Evolutionary conservation across 1,140 invertebrate species (phyloP).

Genomic region (Hylaeus volcanicus): DNA sequence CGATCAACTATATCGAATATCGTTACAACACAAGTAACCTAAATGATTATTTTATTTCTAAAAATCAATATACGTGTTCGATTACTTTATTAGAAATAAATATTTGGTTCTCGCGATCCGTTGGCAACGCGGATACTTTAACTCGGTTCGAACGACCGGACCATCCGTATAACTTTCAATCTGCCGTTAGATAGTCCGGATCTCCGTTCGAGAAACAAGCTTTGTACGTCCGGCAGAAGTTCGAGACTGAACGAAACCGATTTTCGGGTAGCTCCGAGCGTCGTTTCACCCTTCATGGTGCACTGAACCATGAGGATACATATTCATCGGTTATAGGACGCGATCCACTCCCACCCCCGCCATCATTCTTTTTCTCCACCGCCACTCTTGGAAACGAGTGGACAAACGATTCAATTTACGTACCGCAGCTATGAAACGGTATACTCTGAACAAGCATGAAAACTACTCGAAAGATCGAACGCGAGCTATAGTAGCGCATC

Average conservation of each 20-base stretch:
- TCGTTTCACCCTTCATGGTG: neutral
- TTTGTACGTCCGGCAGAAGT: conserved; percentile 1
- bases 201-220: conserved; percentile 19
- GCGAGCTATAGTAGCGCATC: too few relatives aligned
- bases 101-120: too few relatives aligned
- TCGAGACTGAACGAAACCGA: neutral
- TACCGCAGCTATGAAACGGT: neutral
- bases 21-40: neutral
- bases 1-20: conserved; percentile 23
- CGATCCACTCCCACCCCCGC: too few relatives aligned
- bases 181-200: neutral
- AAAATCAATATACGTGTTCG: too few relatives aligned
- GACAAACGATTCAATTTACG: conserved; percentile 3
- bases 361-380: neutral
- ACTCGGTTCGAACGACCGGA: conserved; percentile 22
- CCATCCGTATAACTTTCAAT: conserved; percentile 3
- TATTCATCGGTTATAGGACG: neutral
- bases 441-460: neutral
- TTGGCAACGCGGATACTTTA: conserved; percentile 5
- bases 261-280: neutral
- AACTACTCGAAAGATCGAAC: neutral
- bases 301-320: neutral
- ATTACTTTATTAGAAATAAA: too few relatives aligned
- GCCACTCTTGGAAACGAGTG: neutral
- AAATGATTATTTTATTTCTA: too few relatives aligned